Percentiles rank a stretch among this genome's conserved stretches.
Conservation (phyloP, 2,888 invertebrate species). For the Xestia xanthographa region DNA sequence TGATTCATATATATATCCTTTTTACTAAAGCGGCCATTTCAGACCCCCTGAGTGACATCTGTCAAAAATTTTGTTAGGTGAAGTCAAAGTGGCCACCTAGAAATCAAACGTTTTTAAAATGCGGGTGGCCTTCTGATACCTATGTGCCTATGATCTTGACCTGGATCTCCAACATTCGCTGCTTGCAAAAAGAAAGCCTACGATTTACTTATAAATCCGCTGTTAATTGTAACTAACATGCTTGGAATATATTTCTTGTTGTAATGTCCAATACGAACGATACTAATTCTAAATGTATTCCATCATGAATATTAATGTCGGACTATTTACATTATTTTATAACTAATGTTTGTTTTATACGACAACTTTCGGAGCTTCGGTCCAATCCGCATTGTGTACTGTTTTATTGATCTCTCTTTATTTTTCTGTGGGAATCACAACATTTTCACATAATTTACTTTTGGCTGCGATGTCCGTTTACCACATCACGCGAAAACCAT, state of each 20-base stretch:
- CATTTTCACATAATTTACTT: constrained; percentile 40
- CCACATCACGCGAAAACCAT: constrained; percentile 64
- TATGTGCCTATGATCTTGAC: background rate
- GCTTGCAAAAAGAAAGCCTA: background rate
- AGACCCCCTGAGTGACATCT: background rate
- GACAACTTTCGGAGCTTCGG: constrained; percentile 55
- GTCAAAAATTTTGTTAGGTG: background rate
- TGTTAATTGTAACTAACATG: background rate
- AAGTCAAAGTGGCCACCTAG: no score
- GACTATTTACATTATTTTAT: constrained; percentile 33
- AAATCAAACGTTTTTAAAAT: background rate
- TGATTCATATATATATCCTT: no score
- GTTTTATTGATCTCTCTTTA: constrained; percentile 39
- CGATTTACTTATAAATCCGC: background rate
- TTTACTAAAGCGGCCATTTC: no score
- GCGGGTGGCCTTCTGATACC: background rate
- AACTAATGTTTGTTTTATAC: constrained; percentile 26
- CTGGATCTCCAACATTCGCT: background rate
- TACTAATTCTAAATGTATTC: constrained; percentile 38
- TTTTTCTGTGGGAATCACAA: constrained; percentile 38
- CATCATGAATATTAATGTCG: constrained; percentile 53
- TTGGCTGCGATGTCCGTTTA: constrained; percentile 33
- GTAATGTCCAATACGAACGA: constrained; percentile 8
- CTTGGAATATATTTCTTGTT: background rate
- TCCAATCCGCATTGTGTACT: constrained; percentile 31